Conservation (phyloP, 2,797 vertebrate genomes). For the Phoebastria nigripes region DNA sequence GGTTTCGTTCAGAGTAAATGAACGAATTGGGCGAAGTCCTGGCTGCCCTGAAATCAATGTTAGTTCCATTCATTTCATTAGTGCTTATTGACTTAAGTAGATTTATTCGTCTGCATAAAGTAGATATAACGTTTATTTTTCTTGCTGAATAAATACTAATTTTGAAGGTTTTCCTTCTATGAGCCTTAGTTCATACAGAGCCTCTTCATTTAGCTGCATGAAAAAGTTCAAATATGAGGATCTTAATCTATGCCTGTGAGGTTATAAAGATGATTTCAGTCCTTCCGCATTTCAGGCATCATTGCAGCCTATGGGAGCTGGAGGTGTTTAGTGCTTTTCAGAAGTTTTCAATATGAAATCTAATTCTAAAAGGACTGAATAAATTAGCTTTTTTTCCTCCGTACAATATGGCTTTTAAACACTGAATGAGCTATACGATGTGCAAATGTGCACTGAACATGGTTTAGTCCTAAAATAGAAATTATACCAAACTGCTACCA, state of each 20-base stretch:
- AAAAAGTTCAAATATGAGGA: not conserved
- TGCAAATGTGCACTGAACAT: not conserved
- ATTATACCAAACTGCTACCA: not conserved
- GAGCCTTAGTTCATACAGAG: not conserved
- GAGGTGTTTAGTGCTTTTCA: not conserved
- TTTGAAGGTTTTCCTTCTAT: not conserved
- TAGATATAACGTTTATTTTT: not conserved
- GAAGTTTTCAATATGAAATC: not conserved
- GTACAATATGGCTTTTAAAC: not conserved
- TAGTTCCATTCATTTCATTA: constrained; percentile 12
- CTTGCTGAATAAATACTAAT: not conserved
- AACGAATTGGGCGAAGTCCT: not conserved
- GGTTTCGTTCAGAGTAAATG: not conserved
- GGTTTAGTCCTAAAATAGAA: not conserved
- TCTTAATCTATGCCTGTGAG: not conserved
- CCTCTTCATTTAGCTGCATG: not conserved
- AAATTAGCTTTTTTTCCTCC: not conserved
- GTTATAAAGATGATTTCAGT: not conserved
- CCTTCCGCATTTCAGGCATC: not conserved
- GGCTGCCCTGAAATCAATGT: constrained; percentile 37
- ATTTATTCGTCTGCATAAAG: not conserved
- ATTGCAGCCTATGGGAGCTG: not conserved
- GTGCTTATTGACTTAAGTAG: constrained; percentile 17
- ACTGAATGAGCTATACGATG: not conserved
- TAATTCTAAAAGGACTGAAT: not conserved